Conservation (phyloP, 2,797 vertebrate species). For the Pachyuromys duprasi region DNA sequence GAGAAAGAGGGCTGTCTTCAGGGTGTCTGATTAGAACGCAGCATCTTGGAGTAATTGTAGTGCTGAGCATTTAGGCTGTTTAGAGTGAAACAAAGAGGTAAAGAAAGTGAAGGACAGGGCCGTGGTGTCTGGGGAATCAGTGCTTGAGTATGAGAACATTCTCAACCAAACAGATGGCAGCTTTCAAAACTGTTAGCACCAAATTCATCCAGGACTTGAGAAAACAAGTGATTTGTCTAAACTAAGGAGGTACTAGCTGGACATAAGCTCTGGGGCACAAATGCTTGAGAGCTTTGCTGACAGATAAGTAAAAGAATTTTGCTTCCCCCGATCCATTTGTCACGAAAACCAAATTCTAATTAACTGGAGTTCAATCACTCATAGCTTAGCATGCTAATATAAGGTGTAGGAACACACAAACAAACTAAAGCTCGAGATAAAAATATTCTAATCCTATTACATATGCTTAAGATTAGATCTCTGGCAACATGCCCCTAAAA, state of each 20-base stretch:
- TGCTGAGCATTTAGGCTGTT: neutral
- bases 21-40: neutral
- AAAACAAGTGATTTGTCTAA: conserved; percentile 3
- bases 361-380: neutral
- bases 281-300: neutral
- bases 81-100: neutral
- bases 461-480: neutral
- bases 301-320: neutral
- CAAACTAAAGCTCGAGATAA: neutral
- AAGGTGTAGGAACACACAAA: neutral
- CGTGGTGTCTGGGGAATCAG: neutral
- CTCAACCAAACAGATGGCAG: neutral
- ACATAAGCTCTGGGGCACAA: neutral
- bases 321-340: neutral
- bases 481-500: neutral
- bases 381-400: neutral
- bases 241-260: neutral
- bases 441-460: neutral
- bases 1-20: neutral
- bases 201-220: neutral
- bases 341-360: neutral
- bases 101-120: conserved; percentile 18
- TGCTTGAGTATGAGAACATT: neutral
- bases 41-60: neutral
- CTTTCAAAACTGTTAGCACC: conserved; percentile 43